A percentile compares a stretch with the other conserved stretches of the same genome.
These are phyloP conservation scores for Agapetus fuscipes DNA, from an alignment of 2,888 invertebrate species.

Conservation along the genomic window DNA sequence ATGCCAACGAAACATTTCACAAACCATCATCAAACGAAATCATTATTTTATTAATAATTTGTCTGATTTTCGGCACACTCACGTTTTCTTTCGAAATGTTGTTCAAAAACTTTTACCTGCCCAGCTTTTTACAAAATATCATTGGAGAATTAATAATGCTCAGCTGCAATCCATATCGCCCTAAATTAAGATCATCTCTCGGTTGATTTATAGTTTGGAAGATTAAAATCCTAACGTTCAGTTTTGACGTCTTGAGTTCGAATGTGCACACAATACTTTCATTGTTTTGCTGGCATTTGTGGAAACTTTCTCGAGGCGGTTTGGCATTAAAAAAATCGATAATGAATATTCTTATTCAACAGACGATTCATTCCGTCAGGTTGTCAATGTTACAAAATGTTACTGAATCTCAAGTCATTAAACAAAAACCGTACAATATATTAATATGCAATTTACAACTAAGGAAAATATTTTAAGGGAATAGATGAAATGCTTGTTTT, in stretches of 20 bases:
- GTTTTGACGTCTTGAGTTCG: no score
- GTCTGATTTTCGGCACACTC: constrained; percentile 9
- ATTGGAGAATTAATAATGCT: neutral
- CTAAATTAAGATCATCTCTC: constrained; percentile 6
- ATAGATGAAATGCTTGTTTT: no score
- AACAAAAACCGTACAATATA: no score
- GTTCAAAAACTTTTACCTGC: constrained; percentile 7
- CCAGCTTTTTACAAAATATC: constrained; percentile 1
- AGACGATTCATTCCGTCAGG: constrained; percentile 14
- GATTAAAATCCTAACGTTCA: neutral
- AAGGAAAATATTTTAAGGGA: no score
- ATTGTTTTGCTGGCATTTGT: constrained; percentile 15
- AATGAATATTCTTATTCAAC: constrained; percentile 16
- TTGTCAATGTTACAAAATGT: constrained; percentile 1
- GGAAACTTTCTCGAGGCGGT: constrained; percentile 15
- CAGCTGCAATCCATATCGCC: constrained; percentile 1
- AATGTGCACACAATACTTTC: constrained; percentile 17
- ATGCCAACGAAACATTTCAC: neutral
- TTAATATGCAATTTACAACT: no score
- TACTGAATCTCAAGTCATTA: no score
- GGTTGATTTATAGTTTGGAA: constrained; percentile 1
- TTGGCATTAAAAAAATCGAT: constrained; percentile 15
- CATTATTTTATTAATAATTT: neutral
- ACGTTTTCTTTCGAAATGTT: constrained; percentile 17
- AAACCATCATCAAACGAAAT: neutral